These are phyloP conservation scores for Phainopepla nitens DNA, from an alignment of 2,113 vertebrate genomes.

Conservation along the genomic window DNA sequence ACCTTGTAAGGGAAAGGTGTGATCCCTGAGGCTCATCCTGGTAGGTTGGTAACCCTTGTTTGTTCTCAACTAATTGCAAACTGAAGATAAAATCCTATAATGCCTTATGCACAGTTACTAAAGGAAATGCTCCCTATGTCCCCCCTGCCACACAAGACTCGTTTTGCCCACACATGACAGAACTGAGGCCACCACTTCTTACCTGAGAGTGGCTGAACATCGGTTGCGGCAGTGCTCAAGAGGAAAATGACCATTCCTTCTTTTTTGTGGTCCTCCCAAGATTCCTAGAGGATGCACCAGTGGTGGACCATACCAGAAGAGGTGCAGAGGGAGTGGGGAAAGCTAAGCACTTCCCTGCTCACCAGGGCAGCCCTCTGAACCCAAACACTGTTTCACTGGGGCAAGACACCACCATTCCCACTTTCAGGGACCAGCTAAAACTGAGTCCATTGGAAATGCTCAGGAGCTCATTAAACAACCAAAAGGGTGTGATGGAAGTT, in stretches of 20 bases:
- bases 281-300: fast-evolving
- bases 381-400: not conserved
- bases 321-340: not conserved
- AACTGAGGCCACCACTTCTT: not conserved
- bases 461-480: not conserved
- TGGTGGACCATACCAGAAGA: not conserved
- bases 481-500: not conserved
- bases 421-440: not conserved
- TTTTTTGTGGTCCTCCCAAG: not conserved
- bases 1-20: not conserved
- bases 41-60: not conserved
- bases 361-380: not conserved
- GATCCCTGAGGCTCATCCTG: not conserved
- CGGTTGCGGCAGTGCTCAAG: fast-evolving
- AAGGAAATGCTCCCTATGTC: not conserved
- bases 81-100: not conserved
- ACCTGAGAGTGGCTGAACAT: not conserved
- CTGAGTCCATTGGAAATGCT: not conserved
- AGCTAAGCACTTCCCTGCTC: not conserved
- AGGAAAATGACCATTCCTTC: not conserved
- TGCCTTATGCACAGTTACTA: not conserved
- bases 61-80: not conserved
- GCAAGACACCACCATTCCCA: not conserved
- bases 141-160: not conserved
- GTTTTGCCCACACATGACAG: not conserved